A percentile compares a stretch with the other conserved stretches of the same genome.
phyloP scores from a whole-genome alignment of 2,797 vertebrate genomes.

The Rhynchotus rufescens region DNA sequence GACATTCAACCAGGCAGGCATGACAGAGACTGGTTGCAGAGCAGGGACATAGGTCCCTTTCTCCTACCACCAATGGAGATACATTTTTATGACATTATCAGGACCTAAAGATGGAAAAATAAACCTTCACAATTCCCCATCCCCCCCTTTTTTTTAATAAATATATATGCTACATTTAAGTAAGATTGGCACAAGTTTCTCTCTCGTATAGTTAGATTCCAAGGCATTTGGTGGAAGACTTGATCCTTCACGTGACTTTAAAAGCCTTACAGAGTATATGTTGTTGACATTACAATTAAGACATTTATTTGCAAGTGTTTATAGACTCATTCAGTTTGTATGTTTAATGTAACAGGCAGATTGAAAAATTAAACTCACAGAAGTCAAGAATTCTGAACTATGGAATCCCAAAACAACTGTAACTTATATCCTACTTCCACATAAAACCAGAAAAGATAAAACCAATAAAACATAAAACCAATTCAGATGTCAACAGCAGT shows the following conservation, averaged over 20 bases:
- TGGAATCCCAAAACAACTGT: slow-evolving; percentile 4
- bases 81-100: neutral
- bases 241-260: neutral
- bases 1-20: neutral
- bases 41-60: fast-evolving
- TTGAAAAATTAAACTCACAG: neutral
- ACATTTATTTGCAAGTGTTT: neutral
- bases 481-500: neutral
- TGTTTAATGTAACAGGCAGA: neutral
- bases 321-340: neutral
- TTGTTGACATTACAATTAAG: neutral
- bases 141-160: neutral
- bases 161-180: neutral
- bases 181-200: neutral
- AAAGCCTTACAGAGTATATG: neutral
- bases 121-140: neutral
- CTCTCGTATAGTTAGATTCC: neutral
- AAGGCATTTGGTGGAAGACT: neutral
- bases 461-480: neutral
- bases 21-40: neutral
- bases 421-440: neutral
- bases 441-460: neutral
- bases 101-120: neutral
- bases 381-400: neutral
- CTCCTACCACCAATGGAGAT: neutral